Conservation (phyloP, 2,797 vertebrate genomes). For the Peromyscus aztecus region DNA sequence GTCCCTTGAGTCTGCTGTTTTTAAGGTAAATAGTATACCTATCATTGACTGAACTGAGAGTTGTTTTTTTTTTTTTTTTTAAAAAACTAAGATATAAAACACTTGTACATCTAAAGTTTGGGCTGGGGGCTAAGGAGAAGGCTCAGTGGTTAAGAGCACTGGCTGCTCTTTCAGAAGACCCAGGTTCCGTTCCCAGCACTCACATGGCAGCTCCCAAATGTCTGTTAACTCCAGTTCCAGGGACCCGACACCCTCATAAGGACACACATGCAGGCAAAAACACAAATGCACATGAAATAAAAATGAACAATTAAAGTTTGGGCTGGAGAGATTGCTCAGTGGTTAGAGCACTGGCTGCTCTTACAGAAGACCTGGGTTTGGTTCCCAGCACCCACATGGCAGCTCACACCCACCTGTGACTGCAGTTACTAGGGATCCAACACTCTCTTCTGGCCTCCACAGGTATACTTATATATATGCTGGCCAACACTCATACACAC, state of each 20-base stretch:
- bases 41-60: not conserved
- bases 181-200: not conserved
- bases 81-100: slow-evolving; percentile 39
- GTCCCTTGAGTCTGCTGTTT: not conserved
- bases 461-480: not conserved
- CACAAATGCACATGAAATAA: too few species aligned
- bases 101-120: not conserved
- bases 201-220: not conserved
- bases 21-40: slow-evolving; percentile 35
- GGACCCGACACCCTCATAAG: too few species aligned
- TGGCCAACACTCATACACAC: not conserved
- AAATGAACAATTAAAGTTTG: not conserved
- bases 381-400: not conserved
- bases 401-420: not conserved
- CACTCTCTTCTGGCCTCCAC: not conserved
- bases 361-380: not conserved
- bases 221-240: too few species aligned
- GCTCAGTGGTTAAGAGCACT: not conserved
- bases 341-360: not conserved
- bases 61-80: not conserved
- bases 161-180: not conserved
- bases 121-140: not conserved
- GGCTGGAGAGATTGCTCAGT: not conserved
- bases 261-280: too few species aligned
- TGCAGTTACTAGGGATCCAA: not conserved